These are phyloP conservation scores for Pterobdella sp. DNA, from an alignment of 2,888 invertebrate genomes.

Conservation along the genomic window DNA sequence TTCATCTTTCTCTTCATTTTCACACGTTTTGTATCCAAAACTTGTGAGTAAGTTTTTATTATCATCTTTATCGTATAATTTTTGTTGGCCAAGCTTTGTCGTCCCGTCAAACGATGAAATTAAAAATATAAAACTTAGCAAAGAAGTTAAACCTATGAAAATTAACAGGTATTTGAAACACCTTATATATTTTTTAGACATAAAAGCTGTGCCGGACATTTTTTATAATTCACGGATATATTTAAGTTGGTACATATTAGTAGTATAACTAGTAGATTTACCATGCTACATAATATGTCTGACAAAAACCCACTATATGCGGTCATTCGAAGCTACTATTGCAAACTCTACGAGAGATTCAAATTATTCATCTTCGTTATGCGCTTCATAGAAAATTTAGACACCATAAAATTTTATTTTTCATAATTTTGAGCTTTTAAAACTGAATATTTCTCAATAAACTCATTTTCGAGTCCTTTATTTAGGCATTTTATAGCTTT, in stretches of 20 bases:
- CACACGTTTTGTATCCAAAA: background rate
- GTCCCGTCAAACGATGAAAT: background rate
- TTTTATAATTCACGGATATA: too few relatives aligned
- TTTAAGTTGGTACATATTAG: too few relatives aligned
- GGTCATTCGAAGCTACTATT: too few relatives aligned
- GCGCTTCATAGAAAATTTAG: too few relatives aligned
- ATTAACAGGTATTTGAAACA: background rate
- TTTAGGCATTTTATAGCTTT: slow-evolving; percentile 23
- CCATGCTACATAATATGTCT: too few relatives aligned
- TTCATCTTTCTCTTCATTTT: slow-evolving; percentile 22
- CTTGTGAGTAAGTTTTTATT: too few relatives aligned
- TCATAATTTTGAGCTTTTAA: slow-evolving; percentile 12
- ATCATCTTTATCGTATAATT: background rate
- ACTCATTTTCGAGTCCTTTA: slow-evolving; percentile 22
- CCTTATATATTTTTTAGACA: background rate
- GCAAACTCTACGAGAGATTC: too few relatives aligned
- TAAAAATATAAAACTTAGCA: slow-evolving; percentile 10
- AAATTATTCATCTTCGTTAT: too few relatives aligned
- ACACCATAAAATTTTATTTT: background rate
- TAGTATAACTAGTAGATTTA: too few relatives aligned
- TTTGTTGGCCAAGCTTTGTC: background rate
- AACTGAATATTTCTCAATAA: slow-evolving; percentile 23
- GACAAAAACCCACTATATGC: too few relatives aligned
- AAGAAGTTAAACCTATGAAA: background rate
- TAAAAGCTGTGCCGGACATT: too few relatives aligned